These are phyloP conservation scores for Batillaria attramentaria DNA, from an alignment of 1,140 invertebrate species.

Conservation along the genomic window DNA sequence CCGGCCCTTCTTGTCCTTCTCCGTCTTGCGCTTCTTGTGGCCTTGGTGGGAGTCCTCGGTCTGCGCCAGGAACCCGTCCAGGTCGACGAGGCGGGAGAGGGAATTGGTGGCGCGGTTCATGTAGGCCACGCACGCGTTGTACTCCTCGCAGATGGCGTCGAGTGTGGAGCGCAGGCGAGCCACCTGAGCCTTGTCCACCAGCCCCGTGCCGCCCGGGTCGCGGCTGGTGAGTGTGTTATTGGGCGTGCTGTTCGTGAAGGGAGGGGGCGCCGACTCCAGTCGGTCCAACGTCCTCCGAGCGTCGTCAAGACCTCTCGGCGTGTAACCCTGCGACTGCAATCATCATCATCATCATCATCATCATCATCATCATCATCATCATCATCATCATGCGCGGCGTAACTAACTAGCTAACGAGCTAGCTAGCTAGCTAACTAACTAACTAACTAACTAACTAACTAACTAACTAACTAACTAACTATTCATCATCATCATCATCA, in stretches of 20 bases:
- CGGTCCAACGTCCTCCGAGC: constrained; percentile 15
- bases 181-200: background rate
- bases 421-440: no score
- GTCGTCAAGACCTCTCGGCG: constrained; percentile 1
- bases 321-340: constrained; percentile 12
- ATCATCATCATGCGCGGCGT: no score
- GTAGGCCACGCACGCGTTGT: constrained; percentile 23
- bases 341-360: no score
- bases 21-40: constrained; percentile 10
- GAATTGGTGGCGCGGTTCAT: constrained; percentile 20
- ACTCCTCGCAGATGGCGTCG: constrained; percentile 27
- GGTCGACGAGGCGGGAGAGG: background rate
- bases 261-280: background rate
- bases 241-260: background rate
- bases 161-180: constrained; percentile 8
- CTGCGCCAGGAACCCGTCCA: constrained; percentile 15
- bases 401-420: no score
- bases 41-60: constrained; percentile 8
- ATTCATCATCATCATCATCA: no score
- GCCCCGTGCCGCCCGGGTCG: background rate
- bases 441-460: no score
- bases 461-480: no score
- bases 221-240: background rate
- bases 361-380: no score
- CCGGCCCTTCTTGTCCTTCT: background rate